phyloP scores from a whole-genome alignment of 2,888 invertebrate genomes.

The Hymenopus coronatus region DNA sequence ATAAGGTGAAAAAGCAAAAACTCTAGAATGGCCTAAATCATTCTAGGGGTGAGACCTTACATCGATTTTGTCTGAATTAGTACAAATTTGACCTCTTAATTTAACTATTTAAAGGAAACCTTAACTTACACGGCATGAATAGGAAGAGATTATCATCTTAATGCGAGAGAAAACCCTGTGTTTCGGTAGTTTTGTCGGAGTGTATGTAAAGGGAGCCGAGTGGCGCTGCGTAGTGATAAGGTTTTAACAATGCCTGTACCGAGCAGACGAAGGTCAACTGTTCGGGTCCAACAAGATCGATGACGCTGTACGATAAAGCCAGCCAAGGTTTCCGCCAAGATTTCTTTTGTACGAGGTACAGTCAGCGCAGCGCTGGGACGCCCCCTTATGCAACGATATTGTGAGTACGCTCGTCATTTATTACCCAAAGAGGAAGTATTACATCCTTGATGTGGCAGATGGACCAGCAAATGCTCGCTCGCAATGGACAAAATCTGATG shows the following conservation, averaged over 20 bases:
- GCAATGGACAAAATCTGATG: too few relatives aligned
- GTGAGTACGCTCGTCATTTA: not conserved
- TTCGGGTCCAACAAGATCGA: not conserved
- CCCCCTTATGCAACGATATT: not conserved
- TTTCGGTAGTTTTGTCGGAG: not conserved
- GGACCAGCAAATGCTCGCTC: too few relatives aligned
- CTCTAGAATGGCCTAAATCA: too few relatives aligned
- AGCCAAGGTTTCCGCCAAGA: not conserved
- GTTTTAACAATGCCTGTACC: not conserved
- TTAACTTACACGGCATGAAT: too few relatives aligned
- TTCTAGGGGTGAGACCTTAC: too few relatives aligned
- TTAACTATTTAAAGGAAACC: too few relatives aligned
- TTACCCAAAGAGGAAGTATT: not conserved
- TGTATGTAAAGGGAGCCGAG: not conserved
- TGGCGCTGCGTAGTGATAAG: not conserved
- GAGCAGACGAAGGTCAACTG: not conserved
- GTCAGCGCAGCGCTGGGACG: not conserved
- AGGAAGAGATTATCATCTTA: too few relatives aligned
- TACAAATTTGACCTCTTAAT: too few relatives aligned
- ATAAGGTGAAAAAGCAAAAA: too few relatives aligned
- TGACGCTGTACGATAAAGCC: not conserved
- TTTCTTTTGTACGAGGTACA: not conserved
- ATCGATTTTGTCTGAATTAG: too few relatives aligned
- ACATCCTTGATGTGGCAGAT: too few relatives aligned
- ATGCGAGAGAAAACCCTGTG: too few relatives aligned